Conservation (phyloP, 2,113 vertebrate genomes). For the Epinephelus moara region DNA sequence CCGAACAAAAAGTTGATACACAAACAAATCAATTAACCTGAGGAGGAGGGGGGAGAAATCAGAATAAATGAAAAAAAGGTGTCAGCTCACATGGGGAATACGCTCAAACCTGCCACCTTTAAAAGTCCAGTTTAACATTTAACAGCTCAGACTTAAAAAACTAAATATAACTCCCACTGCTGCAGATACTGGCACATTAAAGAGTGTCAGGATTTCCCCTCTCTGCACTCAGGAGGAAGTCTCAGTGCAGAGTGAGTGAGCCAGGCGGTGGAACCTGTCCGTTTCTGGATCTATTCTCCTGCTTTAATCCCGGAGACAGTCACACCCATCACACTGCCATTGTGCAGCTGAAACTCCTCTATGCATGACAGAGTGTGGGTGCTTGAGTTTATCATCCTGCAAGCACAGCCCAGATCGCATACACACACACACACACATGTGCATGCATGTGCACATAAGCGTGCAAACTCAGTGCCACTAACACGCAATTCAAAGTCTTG, state of each 20-base stretch:
- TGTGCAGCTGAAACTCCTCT: constrained; percentile 64
- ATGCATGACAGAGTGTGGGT: constrained; percentile 65
- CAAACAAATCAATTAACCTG: constrained; percentile 70
- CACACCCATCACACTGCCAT: constrained; percentile 72
- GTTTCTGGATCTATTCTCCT: constrained; percentile 70
- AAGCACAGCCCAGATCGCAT: constrained; percentile 3
- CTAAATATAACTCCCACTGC: neutral
- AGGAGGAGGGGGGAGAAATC: neutral
- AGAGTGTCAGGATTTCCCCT: constrained; percentile 14
- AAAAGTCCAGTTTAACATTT: constrained; percentile 15
- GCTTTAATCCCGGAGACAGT: constrained; percentile 73
- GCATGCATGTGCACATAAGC: neutral
- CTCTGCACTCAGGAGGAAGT: constrained; percentile 15
- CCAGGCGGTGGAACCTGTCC: constrained; percentile 72
- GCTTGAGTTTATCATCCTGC: constrained; percentile 33
- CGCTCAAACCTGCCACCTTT: constrained; percentile 4
- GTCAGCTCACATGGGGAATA: neutral
- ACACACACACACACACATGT: neutral
- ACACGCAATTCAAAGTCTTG: neutral
- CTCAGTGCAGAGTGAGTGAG: neutral
- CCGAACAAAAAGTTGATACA: constrained; percentile 69
- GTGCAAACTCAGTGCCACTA: neutral
- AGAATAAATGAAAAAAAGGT: constrained; percentile 24
- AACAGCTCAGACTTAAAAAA: neutral
- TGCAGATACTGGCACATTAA: constrained; percentile 18